phyloP scores from a whole-genome alignment of 2,113 vertebrate genomes.

The Nansenia antarctica region DNA sequence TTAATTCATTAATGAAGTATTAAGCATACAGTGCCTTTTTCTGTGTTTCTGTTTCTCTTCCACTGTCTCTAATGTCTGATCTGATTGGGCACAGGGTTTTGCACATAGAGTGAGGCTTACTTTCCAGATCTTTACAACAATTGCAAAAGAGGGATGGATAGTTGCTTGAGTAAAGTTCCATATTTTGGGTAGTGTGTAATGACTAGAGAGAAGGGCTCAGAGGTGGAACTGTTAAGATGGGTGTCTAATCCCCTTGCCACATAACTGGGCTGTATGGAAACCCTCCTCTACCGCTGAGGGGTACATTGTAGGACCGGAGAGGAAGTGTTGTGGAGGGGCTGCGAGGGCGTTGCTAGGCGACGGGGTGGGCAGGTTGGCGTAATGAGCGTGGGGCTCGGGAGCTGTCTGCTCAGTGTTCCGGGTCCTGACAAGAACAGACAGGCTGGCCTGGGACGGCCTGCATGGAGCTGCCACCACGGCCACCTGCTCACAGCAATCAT shows the following conservation, averaged over 20 bases:
- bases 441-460: conserved; percentile 71
- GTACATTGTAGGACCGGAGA: conserved; percentile 49
- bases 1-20: no score
- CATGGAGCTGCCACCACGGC: conserved; percentile 73
- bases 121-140: no score
- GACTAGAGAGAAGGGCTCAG: neutral
- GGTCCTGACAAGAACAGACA: conserved; percentile 81
- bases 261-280: conserved; percentile 44
- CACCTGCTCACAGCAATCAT: conserved; percentile 82
- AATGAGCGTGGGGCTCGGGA: conserved; percentile 70
- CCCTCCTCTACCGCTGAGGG: conserved; percentile 29
- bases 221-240: neutral
- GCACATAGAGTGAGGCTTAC: no score
- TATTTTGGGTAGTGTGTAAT: conserved; percentile 10
- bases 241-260: conserved; percentile 26
- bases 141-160: no score
- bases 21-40: no score
- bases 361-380: conserved; percentile 68
- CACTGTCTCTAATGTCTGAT: no score
- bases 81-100: no score
- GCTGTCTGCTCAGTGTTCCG: conserved; percentile 81
- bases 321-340: conserved; percentile 68
- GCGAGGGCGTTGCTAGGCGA: conserved; percentile 68
- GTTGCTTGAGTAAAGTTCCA: no score
- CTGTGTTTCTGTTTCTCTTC: no score